These are phyloP conservation scores for Takifugu bimaculatus DNA, from an alignment of 2,113 vertebrate species.

Conservation along the genomic window DNA sequence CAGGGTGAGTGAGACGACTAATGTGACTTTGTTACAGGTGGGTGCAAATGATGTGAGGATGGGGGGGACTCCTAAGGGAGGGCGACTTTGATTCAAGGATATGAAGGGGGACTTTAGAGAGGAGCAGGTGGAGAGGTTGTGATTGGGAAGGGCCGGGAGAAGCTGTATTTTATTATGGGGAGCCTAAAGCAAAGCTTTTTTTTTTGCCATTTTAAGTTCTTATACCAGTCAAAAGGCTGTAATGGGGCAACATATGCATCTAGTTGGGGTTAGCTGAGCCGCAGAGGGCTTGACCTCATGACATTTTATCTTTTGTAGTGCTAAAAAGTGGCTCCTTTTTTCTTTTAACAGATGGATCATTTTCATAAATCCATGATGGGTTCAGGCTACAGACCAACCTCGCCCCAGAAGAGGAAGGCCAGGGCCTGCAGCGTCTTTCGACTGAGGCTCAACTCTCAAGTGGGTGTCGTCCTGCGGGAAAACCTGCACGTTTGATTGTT, in stretches of 20 bases:
- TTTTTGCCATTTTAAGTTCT: too few species aligned
- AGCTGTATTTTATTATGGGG: not conserved
- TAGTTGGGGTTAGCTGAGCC: not conserved
- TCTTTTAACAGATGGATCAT: conserved; percentile 84
- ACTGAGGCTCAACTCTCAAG: conserved; percentile 89
- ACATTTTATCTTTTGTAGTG: too few species aligned
- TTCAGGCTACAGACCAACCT: conserved; percentile 81
- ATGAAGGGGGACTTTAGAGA: conserved; percentile 35
- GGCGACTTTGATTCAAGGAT: conserved; percentile 59
- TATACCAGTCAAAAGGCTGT: too few species aligned
- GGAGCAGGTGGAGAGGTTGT: conserved; percentile 58
- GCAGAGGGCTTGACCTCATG: not conserved
- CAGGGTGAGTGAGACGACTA: not conserved
- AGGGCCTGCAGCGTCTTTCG: conserved; percentile 87
- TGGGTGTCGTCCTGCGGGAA: conserved; percentile 70
- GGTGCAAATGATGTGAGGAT: too few species aligned
- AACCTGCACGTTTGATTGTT: conserved; percentile 9
- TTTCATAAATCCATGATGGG: conserved; percentile 88
- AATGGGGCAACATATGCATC: not conserved
- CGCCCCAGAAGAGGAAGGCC: conserved; percentile 86
- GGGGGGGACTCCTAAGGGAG: conserved; percentile 1
- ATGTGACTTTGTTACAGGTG: too few species aligned
- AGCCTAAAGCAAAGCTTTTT: not conserved
- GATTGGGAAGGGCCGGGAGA: conserved; percentile 38
- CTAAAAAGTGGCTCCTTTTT: not conserved